Base-by-base conservation (phyloP, 1,140 invertebrate species). In the Panagrolaimus sp. region DNA sequence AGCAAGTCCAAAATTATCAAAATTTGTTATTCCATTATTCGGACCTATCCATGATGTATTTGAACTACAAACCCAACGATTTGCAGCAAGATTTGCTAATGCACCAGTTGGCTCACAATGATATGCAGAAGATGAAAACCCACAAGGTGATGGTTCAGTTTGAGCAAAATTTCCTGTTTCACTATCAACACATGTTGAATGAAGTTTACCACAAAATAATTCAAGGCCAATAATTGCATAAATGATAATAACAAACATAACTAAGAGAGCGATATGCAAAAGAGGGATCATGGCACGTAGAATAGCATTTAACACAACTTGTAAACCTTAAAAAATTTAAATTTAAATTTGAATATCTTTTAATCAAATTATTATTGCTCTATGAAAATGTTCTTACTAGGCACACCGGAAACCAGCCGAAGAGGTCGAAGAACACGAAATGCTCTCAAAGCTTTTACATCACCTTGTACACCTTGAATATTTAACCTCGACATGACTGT, bases 191-290 rank as follows among this genome's bases (percentile, higher is more conserved):
- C 96, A 99, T 62, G 93, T 91, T 83, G 89, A 90, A 84, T 98
- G 95, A 86, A 99, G 88, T 85, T 92, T 92, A 76, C 96, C 96
- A 73, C 91, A 95, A 88, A 98, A 98, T 55, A 98, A 88, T 86
- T 98, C 96, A 76, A 99, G 88, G 70, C 96, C 96, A 81, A 99
- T 96, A 84, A 99, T 98, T 75, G 96, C 96, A 86, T 98, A 99
- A 85, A 98, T 98, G 84, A 98, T 96, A 84, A 99, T 98, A 82
- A 98, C 96, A 87, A 99, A 99, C 76, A 98, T 89, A 83, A 99
- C 96, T 75, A 99, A 88, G 77, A 99, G 88, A 83, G 94, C 95
- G 85, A 99, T 98, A 88, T 99, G 96, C 76, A 99, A 88, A 84
- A 99, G 89, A 84, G 96, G 96, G 84, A 98, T 90, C 95, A 99